These are phyloP conservation scores for Pseudoatta argentina DNA, from an alignment of 1,140 invertebrate genomes.

Conservation along the genomic window DNA sequence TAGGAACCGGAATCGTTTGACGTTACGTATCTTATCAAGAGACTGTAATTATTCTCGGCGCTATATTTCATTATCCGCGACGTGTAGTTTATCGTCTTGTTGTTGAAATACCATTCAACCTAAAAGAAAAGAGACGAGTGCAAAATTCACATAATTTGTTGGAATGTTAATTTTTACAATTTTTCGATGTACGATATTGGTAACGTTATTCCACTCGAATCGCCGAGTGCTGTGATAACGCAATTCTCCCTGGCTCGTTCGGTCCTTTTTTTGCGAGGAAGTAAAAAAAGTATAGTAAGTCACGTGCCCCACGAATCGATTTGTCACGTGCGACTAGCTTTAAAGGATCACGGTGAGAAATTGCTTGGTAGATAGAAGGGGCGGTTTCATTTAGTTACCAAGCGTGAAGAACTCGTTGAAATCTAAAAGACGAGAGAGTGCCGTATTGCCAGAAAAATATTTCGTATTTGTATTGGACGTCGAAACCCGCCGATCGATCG, in stretches of 20 bases:
- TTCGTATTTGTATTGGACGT: slow-evolving; percentile 31
- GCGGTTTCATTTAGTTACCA: slow-evolving; percentile 54
- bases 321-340: slow-evolving; percentile 65
- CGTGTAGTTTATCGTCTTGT: slow-evolving; percentile 87
- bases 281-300: slow-evolving; percentile 56
- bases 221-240: not conserved
- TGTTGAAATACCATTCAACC: slow-evolving; percentile 86
- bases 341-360: slow-evolving; percentile 66
- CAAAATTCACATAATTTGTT: not conserved
- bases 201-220: not conserved
- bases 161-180: not conserved
- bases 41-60: slow-evolving; percentile 88
- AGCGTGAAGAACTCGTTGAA: slow-evolving; percentile 52
- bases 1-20: slow-evolving; percentile 90
- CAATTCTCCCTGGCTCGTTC: not conserved
- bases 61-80: slow-evolving; percentile 88
- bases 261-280: slow-evolving; percentile 29
- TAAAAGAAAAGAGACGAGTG: slow-evolving; percentile 60
- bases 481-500: slow-evolving; percentile 1
- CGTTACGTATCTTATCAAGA: slow-evolving; percentile 90
- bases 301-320: slow-evolving; percentile 69
- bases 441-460: slow-evolving; percentile 24
- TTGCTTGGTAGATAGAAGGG: slow-evolving; percentile 46
- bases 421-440: slow-evolving; percentile 25
- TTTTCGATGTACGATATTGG: not conserved